Conservation (phyloP, 2,113 vertebrate genomes). For the Ophthalmolycus amberensis region DNA sequence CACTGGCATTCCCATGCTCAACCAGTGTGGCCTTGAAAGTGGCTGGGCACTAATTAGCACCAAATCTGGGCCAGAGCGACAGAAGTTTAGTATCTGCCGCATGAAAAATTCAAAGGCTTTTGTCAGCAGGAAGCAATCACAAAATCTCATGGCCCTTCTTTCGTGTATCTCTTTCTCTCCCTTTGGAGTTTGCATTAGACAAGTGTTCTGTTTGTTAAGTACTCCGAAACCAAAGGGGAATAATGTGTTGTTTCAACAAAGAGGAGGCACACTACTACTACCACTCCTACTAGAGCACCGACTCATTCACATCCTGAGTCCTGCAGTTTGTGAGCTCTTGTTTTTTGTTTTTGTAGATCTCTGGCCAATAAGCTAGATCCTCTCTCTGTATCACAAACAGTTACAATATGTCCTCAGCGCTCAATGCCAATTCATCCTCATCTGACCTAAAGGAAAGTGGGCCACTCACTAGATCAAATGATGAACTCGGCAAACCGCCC, state of each 20-base stretch:
- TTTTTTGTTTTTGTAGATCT: background rate
- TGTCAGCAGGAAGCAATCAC: conserved; percentile 60
- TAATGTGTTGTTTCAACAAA: conserved; percentile 51
- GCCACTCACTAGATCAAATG: conserved; percentile 52
- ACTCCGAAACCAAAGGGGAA: conserved; percentile 48
- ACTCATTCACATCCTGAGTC: background rate
- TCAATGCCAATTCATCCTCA: conserved; percentile 59
- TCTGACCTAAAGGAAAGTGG: conserved; percentile 66
- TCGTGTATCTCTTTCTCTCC: background rate
- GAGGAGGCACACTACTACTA: background rate
- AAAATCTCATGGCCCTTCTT: conserved; percentile 41
- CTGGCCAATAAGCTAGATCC: background rate
- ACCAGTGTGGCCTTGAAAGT: conserved; percentile 56
- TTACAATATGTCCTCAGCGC: conserved; percentile 34
- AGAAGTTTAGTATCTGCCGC: conserved; percentile 70
- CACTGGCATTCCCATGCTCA: conserved; percentile 54
- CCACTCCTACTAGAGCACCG: background rate
- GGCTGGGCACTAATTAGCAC: conserved; percentile 75
- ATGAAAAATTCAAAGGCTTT: conserved; percentile 77
- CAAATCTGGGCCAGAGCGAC: conserved; percentile 78
- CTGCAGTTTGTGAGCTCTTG: background rate
- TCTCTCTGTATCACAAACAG: conserved; percentile 38
- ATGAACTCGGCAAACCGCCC: conserved; percentile 48
- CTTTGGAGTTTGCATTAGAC: conserved; percentile 41
- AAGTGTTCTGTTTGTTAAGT: conserved; percentile 58